Conservation (phyloP, 1,140 invertebrate species). For the Drosophila melanica region DNA sequence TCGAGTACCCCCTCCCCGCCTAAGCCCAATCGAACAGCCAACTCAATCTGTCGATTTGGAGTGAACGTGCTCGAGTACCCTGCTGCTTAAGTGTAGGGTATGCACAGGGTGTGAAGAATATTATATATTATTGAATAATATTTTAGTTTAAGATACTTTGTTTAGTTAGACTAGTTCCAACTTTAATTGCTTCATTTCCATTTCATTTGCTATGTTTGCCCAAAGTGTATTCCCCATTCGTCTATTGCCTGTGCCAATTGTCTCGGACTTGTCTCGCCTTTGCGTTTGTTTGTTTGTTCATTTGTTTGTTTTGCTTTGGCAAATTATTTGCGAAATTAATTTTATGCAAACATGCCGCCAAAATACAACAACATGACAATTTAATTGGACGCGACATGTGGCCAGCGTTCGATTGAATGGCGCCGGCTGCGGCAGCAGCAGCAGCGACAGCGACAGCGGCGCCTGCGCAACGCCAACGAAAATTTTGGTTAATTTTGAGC, state of each 20-base stretch:
- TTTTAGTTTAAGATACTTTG: too few species aligned
- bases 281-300: slow-evolving; percentile 49
- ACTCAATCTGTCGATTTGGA: slow-evolving; percentile 3
- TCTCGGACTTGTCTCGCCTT: slow-evolving; percentile 32
- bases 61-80: neutral
- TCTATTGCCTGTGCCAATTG: neutral
- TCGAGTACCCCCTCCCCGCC: slow-evolving; percentile 5
- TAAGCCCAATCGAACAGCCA: neutral
- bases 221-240: neutral
- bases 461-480: slow-evolving; percentile 63
- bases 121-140: too few species aligned
- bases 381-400: slow-evolving; percentile 82
- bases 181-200: neutral
- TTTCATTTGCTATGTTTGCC: neutral
- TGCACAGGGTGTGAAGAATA: neutral
- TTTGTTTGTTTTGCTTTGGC: slow-evolving; percentile 65
- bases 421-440: neutral
- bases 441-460: slow-evolving; percentile 38
- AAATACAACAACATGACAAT: slow-evolving; percentile 81
- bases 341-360: slow-evolving; percentile 82
- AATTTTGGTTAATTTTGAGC: slow-evolving; percentile 74
- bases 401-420: slow-evolving; percentile 50
- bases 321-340: slow-evolving; percentile 82
- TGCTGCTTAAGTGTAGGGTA: neutral
- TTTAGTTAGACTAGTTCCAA: too few species aligned